phyloP scores from a whole-genome alignment of 2,888 invertebrate genomes.

The Ischnus inquisitorius region DNA sequence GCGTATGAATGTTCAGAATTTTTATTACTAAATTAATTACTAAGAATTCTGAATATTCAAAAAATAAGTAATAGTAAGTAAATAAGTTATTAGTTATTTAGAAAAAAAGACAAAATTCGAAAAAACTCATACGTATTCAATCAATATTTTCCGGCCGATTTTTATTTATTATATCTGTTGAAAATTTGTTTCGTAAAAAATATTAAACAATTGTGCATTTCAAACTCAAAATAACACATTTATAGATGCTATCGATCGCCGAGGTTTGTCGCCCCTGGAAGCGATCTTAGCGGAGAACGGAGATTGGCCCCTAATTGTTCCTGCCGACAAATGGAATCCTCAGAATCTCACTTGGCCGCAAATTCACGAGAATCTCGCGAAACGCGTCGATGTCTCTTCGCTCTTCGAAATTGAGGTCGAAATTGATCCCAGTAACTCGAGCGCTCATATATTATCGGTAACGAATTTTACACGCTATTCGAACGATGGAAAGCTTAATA shows the following conservation, averaged over 20 bases:
- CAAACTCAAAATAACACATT: too few species aligned
- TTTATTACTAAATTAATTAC: too few species aligned
- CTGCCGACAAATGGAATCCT: neutral
- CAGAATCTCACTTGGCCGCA: neutral
- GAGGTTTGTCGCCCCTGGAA: neutral
- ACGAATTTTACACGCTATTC: neutral
- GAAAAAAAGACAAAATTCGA: too few species aligned
- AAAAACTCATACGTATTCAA: too few species aligned
- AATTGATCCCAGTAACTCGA: neutral
- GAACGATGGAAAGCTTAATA: neutral
- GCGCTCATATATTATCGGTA: neutral
- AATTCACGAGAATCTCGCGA: neutral
- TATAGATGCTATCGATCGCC: neutral
- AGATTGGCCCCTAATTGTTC: neutral
- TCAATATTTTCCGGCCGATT: too few species aligned
- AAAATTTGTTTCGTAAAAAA: too few species aligned
- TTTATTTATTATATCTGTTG: too few species aligned
- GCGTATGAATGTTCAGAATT: too few species aligned
- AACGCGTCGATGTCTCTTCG: neutral
- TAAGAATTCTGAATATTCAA: too few species aligned
- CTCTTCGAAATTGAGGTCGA: neutral
- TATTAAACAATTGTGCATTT: too few species aligned
- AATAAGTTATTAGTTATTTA: too few species aligned
- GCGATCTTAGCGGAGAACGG: neutral
- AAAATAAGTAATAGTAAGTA: too few species aligned